Conservation (phyloP, 2,113 vertebrate genomes). For the Oreotrochilus melanogaster region DNA sequence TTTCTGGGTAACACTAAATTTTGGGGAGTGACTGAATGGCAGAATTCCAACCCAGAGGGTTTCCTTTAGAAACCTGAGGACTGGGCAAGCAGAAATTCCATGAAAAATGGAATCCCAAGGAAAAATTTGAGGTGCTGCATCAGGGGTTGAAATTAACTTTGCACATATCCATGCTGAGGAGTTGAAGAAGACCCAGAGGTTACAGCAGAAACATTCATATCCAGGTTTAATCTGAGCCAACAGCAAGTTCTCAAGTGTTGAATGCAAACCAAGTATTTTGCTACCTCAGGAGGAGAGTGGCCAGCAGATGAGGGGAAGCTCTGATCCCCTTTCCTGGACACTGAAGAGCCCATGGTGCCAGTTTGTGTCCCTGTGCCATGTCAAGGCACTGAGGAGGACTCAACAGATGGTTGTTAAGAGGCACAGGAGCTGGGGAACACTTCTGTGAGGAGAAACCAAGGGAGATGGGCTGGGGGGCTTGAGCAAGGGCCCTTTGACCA, state of each 20-base stretch:
- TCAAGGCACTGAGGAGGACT: neutral
- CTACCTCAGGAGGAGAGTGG: neutral
- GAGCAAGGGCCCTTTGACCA: neutral
- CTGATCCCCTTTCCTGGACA: neutral
- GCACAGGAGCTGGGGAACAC: neutral
- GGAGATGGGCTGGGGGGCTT: neutral
- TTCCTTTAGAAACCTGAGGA: neutral
- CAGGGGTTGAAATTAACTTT: neutral
- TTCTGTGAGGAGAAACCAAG: rapidly evolving
- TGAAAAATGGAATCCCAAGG: neutral
- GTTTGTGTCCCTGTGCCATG: neutral
- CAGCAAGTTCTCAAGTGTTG: neutral
- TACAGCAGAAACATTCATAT: neutral
- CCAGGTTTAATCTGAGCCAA: neutral
- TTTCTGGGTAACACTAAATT: neutral
- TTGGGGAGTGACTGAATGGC: neutral
- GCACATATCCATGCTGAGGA: rapidly evolving
- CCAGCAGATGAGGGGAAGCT: neutral
- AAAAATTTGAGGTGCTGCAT: neutral
- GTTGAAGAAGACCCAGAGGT: neutral
- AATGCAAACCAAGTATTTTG: neutral
- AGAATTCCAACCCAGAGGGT: neutral
- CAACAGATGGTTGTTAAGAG: neutral
- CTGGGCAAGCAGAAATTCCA: neutral
- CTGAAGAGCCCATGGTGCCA: neutral